A percentile compares a stretch with the other conserved stretches of the same genome.
phyloP scores from a whole-genome alignment of 1,140 invertebrate genomes.

The Drosophila simulans region DNA sequence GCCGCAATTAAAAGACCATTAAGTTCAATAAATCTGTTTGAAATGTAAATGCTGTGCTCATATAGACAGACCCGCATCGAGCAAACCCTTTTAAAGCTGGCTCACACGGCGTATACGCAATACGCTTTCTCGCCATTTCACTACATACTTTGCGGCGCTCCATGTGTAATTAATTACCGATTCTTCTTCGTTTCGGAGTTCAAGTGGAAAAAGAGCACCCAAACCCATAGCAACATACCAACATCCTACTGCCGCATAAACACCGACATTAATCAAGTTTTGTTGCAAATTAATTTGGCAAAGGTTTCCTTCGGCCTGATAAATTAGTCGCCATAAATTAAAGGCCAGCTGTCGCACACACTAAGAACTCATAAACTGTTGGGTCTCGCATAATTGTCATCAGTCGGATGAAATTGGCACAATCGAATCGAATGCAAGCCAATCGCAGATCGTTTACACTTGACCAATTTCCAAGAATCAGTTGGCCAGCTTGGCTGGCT shows the following conservation, averaged over 20 bases:
- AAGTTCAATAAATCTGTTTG: constrained; percentile 48
- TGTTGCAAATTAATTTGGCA: constrained; percentile 63
- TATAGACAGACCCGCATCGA: constrained; percentile 18
- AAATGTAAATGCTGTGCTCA: constrained; percentile 34
- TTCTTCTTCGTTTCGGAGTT: constrained; percentile 37
- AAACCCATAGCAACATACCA: not conserved
- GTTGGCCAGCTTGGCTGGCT: constrained; percentile 52
- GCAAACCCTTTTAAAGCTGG: constrained; percentile 30
- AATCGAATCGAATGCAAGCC: constrained; percentile 57
- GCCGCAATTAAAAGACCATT: constrained; percentile 52
- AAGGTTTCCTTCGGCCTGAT: constrained; percentile 39
- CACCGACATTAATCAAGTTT: constrained; percentile 61
- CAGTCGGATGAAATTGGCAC: constrained; percentile 54
- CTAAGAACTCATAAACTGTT: constrained; percentile 26
- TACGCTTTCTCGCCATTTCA: constrained; percentile 7
- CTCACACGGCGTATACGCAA: constrained; percentile 48
- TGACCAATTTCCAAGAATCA: constrained; percentile 46
- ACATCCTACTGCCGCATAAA: constrained; percentile 40
- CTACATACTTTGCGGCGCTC: constrained; percentile 42
- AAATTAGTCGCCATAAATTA: constrained; percentile 59
- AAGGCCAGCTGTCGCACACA: not conserved
- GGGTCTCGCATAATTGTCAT: constrained; percentile 48
- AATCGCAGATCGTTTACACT: constrained; percentile 65
- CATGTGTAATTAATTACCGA: constrained; percentile 56
- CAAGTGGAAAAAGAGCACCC: constrained; percentile 27